Evolutionary conservation across 2,797 vertebrate species (phyloP).

Genomic region (Cynopterus sphinx): DNA sequence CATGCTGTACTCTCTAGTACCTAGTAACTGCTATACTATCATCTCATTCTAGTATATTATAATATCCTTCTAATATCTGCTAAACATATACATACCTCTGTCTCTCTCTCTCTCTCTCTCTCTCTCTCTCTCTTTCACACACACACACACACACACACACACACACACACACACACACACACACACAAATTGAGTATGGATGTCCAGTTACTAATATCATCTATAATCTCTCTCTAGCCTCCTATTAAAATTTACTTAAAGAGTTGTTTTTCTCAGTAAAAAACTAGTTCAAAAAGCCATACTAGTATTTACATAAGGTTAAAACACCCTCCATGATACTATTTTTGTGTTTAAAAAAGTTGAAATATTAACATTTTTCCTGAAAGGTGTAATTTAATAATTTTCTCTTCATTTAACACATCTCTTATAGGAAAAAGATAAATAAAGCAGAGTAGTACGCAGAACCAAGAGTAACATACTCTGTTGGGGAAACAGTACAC

Average conservation of each 20-base stretch:
- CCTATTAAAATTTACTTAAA: slow-evolving; percentile 25
- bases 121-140: no score
- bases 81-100: background rate
- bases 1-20: background rate
- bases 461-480: background rate
- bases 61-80: background rate
- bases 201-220: background rate
- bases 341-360: slow-evolving; percentile 29
- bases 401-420: slow-evolving; percentile 41
- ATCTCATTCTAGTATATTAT: background rate
- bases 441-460: background rate
- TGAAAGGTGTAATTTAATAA: slow-evolving; percentile 54
- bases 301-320: slow-evolving; percentile 25
- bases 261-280: slow-evolving; percentile 16
- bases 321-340: background rate
- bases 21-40: background rate
- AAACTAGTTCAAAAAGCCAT: slow-evolving; percentile 26
- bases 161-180: background rate
- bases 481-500: background rate
- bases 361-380: slow-evolving; percentile 45
- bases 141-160: no score
- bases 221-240: background rate
- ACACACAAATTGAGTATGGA: background rate
- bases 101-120: no score
- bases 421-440: slow-evolving; percentile 34